Conservation (phyloP, 2,888 invertebrate genomes). For the Caenorhabditis sp. region DNA sequence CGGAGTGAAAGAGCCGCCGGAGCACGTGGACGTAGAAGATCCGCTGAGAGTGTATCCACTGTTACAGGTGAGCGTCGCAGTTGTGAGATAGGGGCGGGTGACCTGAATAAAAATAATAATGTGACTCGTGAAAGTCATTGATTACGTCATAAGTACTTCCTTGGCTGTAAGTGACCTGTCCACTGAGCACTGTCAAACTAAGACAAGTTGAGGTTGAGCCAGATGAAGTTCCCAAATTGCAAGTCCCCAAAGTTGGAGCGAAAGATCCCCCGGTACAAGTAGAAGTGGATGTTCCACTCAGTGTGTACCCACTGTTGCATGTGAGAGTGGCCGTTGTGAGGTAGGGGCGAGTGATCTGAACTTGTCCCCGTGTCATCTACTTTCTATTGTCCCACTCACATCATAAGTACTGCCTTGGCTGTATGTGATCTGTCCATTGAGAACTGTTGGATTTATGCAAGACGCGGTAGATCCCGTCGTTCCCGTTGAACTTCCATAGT, state of each 20-base stretch:
- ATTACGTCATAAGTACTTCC: slow-evolving; percentile 29
- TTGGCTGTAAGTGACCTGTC: slow-evolving; percentile 38
- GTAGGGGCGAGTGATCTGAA: slow-evolving; percentile 14
- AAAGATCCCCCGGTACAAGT: slow-evolving; percentile 39
- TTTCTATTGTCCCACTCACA: no score
- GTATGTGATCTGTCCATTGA: slow-evolving; percentile 42
- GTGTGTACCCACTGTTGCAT: slow-evolving; percentile 61
- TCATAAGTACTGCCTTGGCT: slow-evolving; percentile 40
- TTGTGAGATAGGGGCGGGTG: slow-evolving; percentile 35
- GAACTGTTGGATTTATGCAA: slow-evolving; percentile 30
- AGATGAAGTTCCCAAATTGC: slow-evolving; percentile 8
- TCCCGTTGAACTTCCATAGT: no score
- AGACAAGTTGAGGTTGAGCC: not conserved
- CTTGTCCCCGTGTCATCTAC: no score
- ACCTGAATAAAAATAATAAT: not conserved
- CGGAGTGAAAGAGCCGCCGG: slow-evolving; percentile 54
- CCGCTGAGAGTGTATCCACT: slow-evolving; percentile 55
- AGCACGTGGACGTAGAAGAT: slow-evolving; percentile 22
- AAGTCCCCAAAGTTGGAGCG: slow-evolving; percentile 52
- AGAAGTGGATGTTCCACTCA: slow-evolving; percentile 25
- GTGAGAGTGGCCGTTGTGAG: slow-evolving; percentile 31
- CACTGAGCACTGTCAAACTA: slow-evolving; percentile 18
- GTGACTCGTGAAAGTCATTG: not conserved
- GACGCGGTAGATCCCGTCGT: no score
- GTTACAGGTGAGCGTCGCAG: slow-evolving; percentile 66